Base-by-base conservation (phyloP, 2,888 invertebrate genomes). In the Lycophotia porphyrea region DNA sequence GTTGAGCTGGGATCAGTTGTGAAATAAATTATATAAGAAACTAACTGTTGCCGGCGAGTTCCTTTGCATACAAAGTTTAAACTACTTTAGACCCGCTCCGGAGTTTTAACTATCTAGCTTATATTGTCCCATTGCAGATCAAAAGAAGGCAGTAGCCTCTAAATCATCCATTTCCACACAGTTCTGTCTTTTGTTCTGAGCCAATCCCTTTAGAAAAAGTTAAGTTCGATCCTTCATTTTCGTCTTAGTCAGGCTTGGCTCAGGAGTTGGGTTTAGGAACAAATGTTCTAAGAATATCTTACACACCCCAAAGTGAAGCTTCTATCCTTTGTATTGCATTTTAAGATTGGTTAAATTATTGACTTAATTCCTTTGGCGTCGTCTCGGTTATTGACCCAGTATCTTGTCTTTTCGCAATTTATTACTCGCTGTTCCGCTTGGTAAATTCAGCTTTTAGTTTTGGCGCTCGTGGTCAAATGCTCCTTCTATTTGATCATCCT, bases 1-100 rank as follows among this genome's bases (percentile, higher is more conserved):
- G 71, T 72, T 84, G 67, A 71, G 18, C 36, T 36, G 55, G 52
- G 15, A 55, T 73, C 77, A 74, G 15, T 81, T 74, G 74, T 74
- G 42, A 64, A 80, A 65, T 78, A 80, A 80, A 78, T 64, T 77
- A 49, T 27, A 21, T n/a, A 49, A 24, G 49, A 47, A 77, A 67
- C 39, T 55, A 47, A 75, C 61, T 74, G 76, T 81, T 75, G 63
- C 39, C 24, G 21, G 11, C n/a, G 21, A 39, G 9, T 74, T 80
- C 27, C n/a, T 55, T 73, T 65, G 64, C 42, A 49, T 60, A n/a
- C 34, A 42, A 64, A 72, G 27, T 63, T 27, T 24, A 39, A 44
- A 11, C 21, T 5, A 31, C 15, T 47, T 64, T 34, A 47, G 39
- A 49, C 3, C 5, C 1, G 15, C 42, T 42, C 8, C 13, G 42